Evolutionary conservation across 1,140 invertebrate genomes (phyloP), one percentile per base, ranked within the genome.

Genomic region (Sycobia sp.): DNA sequence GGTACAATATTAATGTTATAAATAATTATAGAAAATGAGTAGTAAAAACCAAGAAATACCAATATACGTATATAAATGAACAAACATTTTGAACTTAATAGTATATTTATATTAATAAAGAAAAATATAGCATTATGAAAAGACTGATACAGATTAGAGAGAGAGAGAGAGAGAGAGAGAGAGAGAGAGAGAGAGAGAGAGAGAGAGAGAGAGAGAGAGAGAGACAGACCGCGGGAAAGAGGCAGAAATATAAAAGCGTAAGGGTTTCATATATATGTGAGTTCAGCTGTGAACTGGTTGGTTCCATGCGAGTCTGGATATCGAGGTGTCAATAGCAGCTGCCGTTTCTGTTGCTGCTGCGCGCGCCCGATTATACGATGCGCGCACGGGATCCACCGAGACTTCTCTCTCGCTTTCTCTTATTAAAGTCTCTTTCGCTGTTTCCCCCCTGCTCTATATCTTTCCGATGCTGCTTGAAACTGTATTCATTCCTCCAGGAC

Each of bases 271-370:
- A 4, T 54, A 62, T 75, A 72, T 70, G 71, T 50, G 23, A n/a
- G 36, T 39, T 50, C 49, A 59, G 57, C 73, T 69, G 75, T 70
- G 74, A 75, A 75, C 73, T 77, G 72, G 74, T 78, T 77, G 71
- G 70, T 79, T 79, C 74, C 76, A 76, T 79, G 77, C 79, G 76
- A 78, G 77, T 77, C 73, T 74, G 76, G 73, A 76, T 79, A 80
- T 79, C 76, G 76, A 80, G 77, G 77, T 79, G 78, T 80, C 78
- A 80, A 80, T 80, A 79, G 76, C 78, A 80, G 78, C 78, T 80
- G 78, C 77, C 75, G 73, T n/a, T n/a, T n/a, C n/a, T n/a, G n/a
- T n/a, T n/a, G 78, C 78, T 80, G 78, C 77, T 74, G 73, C 46
- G 43, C n/a, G 14, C 25, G 57, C 25, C 23, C 20, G 43, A 18